Evolutionary conservation across 2,113 vertebrate species (phyloP), one percentile per base, ranked within the genome.

Genomic region (Procavia capensis): DNA sequence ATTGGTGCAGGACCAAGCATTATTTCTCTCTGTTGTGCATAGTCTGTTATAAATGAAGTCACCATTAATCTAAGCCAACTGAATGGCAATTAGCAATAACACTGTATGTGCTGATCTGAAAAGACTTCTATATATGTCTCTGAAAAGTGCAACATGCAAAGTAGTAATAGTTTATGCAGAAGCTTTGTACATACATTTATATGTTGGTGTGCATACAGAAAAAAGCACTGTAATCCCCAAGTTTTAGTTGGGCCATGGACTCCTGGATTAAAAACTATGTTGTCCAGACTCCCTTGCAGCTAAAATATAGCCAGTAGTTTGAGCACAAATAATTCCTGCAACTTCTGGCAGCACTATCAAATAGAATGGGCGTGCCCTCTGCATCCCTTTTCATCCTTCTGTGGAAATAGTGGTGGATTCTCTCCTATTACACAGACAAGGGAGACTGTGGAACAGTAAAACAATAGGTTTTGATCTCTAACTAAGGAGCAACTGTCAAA

Each of bases 211-310:
- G 3, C 34, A 9, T 47, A 25, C 16, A 90, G 57, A 80, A 80
- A 68, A 31, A n/a, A 59, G 50, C 61, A 74, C 22, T 31, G 80
- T 61, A 31, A 27, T 70, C n/a, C 45, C 41, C 31, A 14, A 31
- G 25, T 36, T 20, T 59, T 83, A 88, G 22, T 31, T 29, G 41
- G 68, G 14, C 27, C 3, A 5, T 59, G 47, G 22, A n/a, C 29
- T 92, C 14, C 39, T 36, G 1, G 13, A 75, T 80, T 50, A 82
- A 81, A 92, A 39, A 59, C 29, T 24, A 43, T 4, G 45, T 3
- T 84, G 66, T 24, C 64, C 45, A 39, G 88, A 70, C 27, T 64
- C 74, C 66, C 85, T 91, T 88, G 80, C 50, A 92, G 84, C 85
- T 89, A 57, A 72, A 43, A 82, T 4, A 80, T n/a, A 9, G 3